Evolutionary conservation across 2,797 vertebrate genomes (phyloP).

Genomic region (Tokudaia tokunoshimensis): DNA sequence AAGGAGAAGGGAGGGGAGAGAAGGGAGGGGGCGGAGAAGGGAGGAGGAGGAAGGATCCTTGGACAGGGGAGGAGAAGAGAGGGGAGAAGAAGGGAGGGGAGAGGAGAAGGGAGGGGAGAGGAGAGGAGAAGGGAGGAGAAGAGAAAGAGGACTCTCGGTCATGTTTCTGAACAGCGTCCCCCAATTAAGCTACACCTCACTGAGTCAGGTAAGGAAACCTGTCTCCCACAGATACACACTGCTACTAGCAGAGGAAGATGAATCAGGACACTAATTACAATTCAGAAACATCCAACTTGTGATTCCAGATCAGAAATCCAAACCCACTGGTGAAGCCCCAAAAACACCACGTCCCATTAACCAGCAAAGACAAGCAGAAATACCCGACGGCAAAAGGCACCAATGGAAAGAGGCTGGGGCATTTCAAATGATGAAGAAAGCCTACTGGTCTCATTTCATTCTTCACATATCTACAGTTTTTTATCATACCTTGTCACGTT

Average conservation of each 20-base stretch:
- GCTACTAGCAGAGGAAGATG: background rate
- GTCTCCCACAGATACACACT: accelerated
- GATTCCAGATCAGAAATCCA: slow-evolving; percentile 35
- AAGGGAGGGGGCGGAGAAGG: background rate
- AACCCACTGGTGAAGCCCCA: background rate
- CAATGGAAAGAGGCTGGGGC: background rate
- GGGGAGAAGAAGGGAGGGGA: too few relatives aligned
- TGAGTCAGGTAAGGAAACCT: background rate
- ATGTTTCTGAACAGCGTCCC: background rate
- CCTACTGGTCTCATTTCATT: background rate
- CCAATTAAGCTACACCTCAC: background rate
- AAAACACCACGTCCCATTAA: background rate
- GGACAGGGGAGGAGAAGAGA: too few relatives aligned
- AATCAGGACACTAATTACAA: background rate
- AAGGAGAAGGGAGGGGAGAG: too few relatives aligned
- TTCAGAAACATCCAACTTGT: background rate
- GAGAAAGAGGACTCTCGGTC: background rate
- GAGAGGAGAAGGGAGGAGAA: too few relatives aligned
- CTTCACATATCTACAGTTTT: background rate
- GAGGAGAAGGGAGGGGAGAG: too few relatives aligned
- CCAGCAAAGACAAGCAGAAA: slow-evolving; percentile 39
- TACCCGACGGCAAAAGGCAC: background rate
- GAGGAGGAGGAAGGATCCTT: too few relatives aligned
- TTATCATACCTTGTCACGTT: background rate
- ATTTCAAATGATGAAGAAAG: slow-evolving; percentile 28